Percentiles rank a stretch among this genome's conserved stretches.
Evolutionary conservation across 2,797 vertebrate genomes (phyloP).

Genomic region (Carduelis carduelis): DNA sequence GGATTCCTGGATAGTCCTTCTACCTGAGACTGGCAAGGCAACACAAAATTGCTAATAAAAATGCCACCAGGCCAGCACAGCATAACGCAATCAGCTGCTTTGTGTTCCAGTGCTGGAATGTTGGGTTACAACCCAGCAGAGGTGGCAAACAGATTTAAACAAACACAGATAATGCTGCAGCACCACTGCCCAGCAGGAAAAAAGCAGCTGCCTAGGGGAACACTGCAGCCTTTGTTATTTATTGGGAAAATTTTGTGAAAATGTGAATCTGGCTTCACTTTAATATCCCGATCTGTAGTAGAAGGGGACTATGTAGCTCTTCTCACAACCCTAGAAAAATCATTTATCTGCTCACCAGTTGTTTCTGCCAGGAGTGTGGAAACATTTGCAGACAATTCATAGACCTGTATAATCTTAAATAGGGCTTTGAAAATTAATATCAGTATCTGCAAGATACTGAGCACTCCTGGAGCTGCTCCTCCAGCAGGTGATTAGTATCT

Average conservation of each 20-base stretch:
- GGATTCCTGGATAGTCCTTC: not conserved
- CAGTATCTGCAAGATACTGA: not conserved
- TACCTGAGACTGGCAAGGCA: not conserved
- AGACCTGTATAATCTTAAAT: not conserved
- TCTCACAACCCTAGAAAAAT: not conserved
- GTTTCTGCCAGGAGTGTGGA: not conserved
- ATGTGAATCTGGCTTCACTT: not conserved
- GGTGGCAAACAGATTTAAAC: not conserved
- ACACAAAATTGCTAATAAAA: not conserved
- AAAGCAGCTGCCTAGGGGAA: not conserved
- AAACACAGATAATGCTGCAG: not conserved
- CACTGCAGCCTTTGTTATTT: not conserved
- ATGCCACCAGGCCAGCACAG: not conserved
- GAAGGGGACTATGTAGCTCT: not conserved
- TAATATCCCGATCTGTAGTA: not conserved
- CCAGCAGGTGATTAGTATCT: not conserved
- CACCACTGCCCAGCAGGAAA: not conserved
- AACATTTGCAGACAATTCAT: slow-evolving; percentile 10
- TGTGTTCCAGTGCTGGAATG: not conserved
- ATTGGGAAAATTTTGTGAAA: not conserved
- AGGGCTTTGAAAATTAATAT: not conserved
- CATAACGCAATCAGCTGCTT: not conserved
- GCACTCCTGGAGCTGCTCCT: not conserved
- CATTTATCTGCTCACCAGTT: not conserved
- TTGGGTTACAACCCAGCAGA: slow-evolving; percentile 3